These are phyloP conservation scores for Acyrthosiphon pisum DNA, from an alignment of 1,140 invertebrate species.

Conservation along the genomic window DNA sequence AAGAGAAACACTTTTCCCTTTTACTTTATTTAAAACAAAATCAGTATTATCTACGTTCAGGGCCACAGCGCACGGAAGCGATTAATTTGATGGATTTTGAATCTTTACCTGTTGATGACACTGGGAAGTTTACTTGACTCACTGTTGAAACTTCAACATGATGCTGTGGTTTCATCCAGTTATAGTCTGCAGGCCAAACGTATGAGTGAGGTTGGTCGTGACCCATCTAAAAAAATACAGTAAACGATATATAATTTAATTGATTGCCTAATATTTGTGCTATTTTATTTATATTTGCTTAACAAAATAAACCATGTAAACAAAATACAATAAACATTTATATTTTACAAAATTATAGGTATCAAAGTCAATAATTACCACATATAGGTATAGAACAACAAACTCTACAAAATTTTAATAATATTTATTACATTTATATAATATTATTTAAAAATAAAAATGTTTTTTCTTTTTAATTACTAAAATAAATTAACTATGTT, in stretches of 20 bases:
- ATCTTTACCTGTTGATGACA: slow-evolving; percentile 50
- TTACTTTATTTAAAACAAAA: slow-evolving; percentile 11
- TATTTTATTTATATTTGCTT: not conserved
- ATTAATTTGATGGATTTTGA: not conserved
- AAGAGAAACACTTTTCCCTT: slow-evolving; percentile 39
- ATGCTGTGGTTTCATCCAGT: slow-evolving; percentile 57
- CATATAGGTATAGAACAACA: not conserved
- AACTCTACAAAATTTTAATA: not conserved
- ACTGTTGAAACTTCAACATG: slow-evolving; percentile 14
- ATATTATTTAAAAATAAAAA: not conserved
- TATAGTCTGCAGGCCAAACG: slow-evolving; percentile 59
- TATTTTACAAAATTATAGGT: not conserved
- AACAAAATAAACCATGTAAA: not conserved
- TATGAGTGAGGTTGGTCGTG: slow-evolving; percentile 55
- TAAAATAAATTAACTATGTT: not conserved
- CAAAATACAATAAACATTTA: not conserved
- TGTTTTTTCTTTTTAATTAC: not conserved
- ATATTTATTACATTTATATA: too few species aligned
- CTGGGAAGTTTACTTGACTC: slow-evolving; percentile 20
- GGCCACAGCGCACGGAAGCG: not conserved
- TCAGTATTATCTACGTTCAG: not conserved
- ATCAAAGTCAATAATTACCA: not conserved
- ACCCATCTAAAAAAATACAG: slow-evolving; percentile 39
- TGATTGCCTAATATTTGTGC: not conserved
- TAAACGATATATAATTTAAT: not conserved